phyloP scores from a whole-genome alignment of 2,797 vertebrate genomes.

The Liparis tanakae region DNA sequence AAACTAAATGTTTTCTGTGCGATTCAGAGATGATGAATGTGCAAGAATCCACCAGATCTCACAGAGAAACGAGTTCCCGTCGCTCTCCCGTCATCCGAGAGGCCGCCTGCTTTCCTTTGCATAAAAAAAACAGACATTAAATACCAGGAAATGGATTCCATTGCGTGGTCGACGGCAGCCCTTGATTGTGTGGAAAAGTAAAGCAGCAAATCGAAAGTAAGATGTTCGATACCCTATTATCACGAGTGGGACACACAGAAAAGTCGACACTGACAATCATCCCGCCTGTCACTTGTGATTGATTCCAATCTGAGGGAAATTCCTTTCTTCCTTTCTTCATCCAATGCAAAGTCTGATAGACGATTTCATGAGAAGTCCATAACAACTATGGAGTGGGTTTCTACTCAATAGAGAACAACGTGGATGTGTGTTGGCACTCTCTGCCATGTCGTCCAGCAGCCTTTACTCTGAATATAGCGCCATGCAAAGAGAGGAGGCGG shows the following conservation, averaged over 20 bases:
- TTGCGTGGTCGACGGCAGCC: constrained; percentile 47
- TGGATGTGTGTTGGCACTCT: constrained; percentile 66
- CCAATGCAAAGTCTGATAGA: constrained; percentile 23
- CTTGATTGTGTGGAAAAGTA: constrained; percentile 51
- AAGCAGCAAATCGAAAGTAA: constrained; percentile 48
- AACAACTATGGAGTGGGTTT: constrained; percentile 27
- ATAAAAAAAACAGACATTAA: constrained; percentile 47
- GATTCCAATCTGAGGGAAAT: constrained; percentile 18
- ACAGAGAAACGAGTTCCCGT: constrained; percentile 35
- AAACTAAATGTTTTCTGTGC: constrained; percentile 36
- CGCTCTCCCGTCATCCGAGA: no score
- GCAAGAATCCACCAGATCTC: constrained; percentile 44
- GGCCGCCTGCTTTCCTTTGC: constrained; percentile 60
- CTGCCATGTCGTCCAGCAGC: constrained; percentile 31
- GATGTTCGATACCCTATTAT: constrained; percentile 9
- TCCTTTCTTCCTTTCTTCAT: constrained; percentile 43
- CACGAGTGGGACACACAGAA: constrained; percentile 35
- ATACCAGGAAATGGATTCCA: constrained; percentile 33
- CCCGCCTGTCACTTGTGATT: constrained; percentile 32
- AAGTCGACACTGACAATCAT: constrained; percentile 54
- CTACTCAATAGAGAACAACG: constrained; percentile 29
- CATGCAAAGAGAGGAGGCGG: constrained; percentile 47
- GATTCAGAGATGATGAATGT: constrained; percentile 51
- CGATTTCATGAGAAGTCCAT: constrained; percentile 22
- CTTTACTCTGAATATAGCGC: constrained; percentile 32